phyloP scores from a whole-genome alignment of 64 coral and sea anemone genomes.

The Catalaphyllia jardinei region DNA sequence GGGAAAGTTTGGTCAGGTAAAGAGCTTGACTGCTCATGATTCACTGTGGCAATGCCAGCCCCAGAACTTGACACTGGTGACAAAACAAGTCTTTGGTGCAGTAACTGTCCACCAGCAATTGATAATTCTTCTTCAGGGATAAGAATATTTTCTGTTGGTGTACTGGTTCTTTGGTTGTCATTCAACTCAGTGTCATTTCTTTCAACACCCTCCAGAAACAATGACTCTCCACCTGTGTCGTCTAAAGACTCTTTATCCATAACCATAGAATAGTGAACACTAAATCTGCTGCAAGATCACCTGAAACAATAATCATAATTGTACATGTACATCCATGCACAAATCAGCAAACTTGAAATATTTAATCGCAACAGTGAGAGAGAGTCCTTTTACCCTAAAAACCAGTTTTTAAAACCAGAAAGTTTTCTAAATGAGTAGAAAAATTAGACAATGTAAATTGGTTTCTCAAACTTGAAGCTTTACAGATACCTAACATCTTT shows the following conservation, averaged over 20 bases:
- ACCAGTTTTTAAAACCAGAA: no score
- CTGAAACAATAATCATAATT: not conserved
- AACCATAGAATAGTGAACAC: not conserved
- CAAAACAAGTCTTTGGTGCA: not conserved
- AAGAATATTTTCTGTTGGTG: not conserved
- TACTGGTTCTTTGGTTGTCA: conserved; percentile 29
- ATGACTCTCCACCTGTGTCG: not conserved
- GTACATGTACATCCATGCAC: no score
- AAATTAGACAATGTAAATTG: no score
- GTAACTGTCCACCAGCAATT: not conserved
- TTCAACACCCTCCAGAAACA: conserved; percentile 4
- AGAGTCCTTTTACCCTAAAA: no score
- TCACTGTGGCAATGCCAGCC: not conserved
- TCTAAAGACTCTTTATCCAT: not conserved
- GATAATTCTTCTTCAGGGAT: not conserved
- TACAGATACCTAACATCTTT: no score
- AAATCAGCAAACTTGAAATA: no score
- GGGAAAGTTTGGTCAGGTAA: not conserved
- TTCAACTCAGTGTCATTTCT: not conserved
- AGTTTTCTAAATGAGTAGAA: no score
- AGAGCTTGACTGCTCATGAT: not conserved
- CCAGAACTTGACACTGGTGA: not conserved
- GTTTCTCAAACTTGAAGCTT: no score
- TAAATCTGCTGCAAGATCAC: not conserved
- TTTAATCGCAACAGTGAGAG: no score